Percentiles rank a stretch among this genome's conserved stretches.
These are phyloP conservation scores for Pseudonaja textilis DNA, from an alignment of 2,113 vertebrate species.

Conservation along the genomic window DNA sequence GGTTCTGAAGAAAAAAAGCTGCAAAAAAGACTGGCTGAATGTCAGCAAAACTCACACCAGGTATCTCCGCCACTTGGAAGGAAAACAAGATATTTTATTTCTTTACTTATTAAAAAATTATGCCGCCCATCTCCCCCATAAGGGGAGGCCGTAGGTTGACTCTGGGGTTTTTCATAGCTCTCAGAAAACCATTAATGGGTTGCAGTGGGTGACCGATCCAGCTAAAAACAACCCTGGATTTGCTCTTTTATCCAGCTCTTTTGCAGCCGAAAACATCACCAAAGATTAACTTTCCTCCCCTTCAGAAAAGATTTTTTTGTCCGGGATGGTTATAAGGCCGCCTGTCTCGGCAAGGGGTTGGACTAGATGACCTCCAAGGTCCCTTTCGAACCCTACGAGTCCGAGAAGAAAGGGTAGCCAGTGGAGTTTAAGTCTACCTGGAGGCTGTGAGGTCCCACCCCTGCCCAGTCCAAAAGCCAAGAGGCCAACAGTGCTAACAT, in stretches of 20 bases:
- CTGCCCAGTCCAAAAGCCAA: background rate
- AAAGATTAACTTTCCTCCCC: background rate
- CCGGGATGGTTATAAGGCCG: background rate
- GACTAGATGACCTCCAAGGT: background rate
- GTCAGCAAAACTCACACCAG: background rate
- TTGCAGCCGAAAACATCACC: background rate
- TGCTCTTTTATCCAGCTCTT: background rate
- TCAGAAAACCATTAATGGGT: background rate
- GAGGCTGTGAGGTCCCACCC: background rate
- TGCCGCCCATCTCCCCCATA: background rate
- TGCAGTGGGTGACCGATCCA: background rate
- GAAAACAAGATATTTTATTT: background rate
- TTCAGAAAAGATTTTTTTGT: background rate
- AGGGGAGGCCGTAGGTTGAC: too few species aligned
- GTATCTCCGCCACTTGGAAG: background rate
- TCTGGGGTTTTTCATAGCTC: background rate
- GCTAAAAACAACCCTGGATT: background rate
- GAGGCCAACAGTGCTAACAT: background rate
- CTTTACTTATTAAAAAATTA: too few species aligned
- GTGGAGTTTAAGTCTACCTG: background rate
- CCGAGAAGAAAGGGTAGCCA: background rate
- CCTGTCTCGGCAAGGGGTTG: background rate
- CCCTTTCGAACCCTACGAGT: background rate
- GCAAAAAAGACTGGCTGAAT: background rate
- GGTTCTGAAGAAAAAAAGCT: background rate